Percentiles rank a stretch among this genome's conserved stretches.
Conservation (phyloP, 2,888 invertebrate genomes). For the Eupithecia pulchellata region DNA sequence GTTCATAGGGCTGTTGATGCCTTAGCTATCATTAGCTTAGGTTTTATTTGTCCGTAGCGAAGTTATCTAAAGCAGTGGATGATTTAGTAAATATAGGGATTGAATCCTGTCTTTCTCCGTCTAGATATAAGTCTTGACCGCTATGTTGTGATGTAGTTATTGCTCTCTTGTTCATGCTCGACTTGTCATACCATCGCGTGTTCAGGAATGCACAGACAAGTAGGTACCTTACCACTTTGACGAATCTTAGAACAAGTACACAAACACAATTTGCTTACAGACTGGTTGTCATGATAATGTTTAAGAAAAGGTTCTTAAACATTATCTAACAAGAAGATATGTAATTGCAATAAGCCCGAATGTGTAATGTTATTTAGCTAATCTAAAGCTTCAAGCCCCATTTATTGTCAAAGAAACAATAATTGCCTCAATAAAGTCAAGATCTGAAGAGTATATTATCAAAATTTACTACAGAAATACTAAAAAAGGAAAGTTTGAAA, state of each 20-base stretch:
- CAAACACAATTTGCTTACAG: neutral
- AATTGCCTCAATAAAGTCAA: neutral
- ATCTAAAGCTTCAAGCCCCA: neutral
- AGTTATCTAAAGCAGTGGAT: slow-evolving; percentile 69
- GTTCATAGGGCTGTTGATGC: neutral
- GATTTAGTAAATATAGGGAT: slow-evolving; percentile 45
- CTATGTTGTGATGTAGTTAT: slow-evolving; percentile 55
- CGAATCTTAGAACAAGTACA: neutral
- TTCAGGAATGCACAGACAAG: slow-evolving; percentile 24
- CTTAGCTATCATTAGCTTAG: neutral
- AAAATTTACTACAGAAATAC: neutral
- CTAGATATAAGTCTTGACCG: slow-evolving; percentile 14
- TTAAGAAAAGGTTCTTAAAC: neutral
- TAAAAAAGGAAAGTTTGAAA: no score
- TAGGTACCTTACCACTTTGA: neutral
- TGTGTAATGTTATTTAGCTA: neutral
- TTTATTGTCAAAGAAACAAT: neutral
- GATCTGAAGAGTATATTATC: neutral
- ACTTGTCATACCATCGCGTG: slow-evolving; percentile 62
- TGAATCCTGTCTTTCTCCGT: neutral
- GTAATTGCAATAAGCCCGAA: neutral
- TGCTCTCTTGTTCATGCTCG: slow-evolving; percentile 57
- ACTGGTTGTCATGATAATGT: neutral
- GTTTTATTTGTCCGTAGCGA: neutral
- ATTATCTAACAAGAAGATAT: neutral